Conservation (phyloP, 1,140 invertebrate species). For the Sitobion miscanthi region DNA sequence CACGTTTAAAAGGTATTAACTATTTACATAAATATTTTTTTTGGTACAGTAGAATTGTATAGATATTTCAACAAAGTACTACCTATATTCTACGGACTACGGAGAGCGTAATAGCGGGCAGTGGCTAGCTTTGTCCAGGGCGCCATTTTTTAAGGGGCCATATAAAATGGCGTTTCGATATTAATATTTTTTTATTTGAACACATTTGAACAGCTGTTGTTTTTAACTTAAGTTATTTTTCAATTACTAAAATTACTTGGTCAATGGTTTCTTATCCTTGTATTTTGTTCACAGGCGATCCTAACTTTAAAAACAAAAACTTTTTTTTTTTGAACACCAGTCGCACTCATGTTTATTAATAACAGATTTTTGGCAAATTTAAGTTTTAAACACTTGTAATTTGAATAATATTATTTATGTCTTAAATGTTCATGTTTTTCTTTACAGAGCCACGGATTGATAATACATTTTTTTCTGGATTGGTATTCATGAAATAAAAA, state of each 20-base stretch:
- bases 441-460: not conserved
- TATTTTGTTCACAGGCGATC: not conserved
- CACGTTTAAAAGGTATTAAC: not conserved
- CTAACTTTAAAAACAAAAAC: not conserved
- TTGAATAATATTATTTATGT: not conserved
- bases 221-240: conserved; percentile 20
- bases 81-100: too few species aligned
- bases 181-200: conserved; percentile 1
- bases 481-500: not conserved
- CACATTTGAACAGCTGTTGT: not conserved
- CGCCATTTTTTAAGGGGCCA: not conserved
- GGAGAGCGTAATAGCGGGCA: not conserved
- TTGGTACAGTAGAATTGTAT: not conserved
- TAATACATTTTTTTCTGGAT: not conserved
- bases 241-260: conserved; percentile 30
- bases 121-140: not conserved
- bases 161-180: not conserved
- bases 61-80: not conserved
- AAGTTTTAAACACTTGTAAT: not conserved
- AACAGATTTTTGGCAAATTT: not conserved
- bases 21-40: conserved; percentile 12
- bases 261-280: not conserved
- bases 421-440: not conserved
- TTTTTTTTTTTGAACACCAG: not conserved
- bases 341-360: not conserved